Conservation (phyloP, 2,797 vertebrate species). For the Perodicticus potto region DNA sequence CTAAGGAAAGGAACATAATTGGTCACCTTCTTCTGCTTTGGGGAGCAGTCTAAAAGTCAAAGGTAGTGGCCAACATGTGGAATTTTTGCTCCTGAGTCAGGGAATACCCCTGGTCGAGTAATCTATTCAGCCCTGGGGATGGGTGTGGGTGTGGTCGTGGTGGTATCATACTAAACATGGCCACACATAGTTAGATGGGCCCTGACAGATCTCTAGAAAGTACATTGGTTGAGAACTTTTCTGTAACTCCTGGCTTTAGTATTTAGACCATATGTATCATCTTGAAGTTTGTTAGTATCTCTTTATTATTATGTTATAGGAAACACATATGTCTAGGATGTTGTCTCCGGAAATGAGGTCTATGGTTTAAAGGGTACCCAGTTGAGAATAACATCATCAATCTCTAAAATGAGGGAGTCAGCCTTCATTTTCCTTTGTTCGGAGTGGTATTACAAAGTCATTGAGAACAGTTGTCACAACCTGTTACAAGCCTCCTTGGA, state of each 20-base stretch:
- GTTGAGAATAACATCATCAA: background rate
- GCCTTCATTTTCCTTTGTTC: background rate
- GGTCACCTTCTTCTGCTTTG: background rate
- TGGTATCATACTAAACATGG: background rate
- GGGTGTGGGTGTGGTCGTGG: background rate
- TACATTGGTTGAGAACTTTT: background rate
- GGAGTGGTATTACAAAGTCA: background rate
- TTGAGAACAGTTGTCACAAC: background rate
- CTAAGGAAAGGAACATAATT: background rate
- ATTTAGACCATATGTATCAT: background rate
- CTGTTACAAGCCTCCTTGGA: background rate
- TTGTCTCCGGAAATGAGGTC: background rate
- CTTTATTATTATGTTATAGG: background rate
- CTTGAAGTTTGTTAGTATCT: background rate
- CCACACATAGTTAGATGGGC: background rate
- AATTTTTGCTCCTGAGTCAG: background rate
- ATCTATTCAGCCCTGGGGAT: background rate
- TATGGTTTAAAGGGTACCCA: background rate
- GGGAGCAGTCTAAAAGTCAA: background rate
- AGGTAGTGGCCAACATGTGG: background rate
- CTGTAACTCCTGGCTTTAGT: background rate
- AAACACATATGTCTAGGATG: background rate
- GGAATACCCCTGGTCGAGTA: background rate
- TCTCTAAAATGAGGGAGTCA: background rate
- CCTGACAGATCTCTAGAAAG: background rate